Evolutionary conservation across 2,797 vertebrate genomes (phyloP).

Genomic region (Fringilla coelebs): DNA sequence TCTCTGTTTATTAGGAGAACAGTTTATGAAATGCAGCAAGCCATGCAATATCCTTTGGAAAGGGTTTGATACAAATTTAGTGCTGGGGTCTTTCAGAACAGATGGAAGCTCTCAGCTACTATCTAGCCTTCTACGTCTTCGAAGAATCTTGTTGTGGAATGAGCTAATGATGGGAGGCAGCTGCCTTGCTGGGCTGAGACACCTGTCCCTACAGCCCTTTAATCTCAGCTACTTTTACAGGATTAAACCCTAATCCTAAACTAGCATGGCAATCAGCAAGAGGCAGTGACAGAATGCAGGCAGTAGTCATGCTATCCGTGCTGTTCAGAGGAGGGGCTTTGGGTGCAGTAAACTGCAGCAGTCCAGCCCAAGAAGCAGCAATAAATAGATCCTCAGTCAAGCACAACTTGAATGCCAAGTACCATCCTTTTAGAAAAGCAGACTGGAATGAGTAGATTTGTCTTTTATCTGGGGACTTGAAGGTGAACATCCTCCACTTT

Average conservation of each 20-base stretch:
- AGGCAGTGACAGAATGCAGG: background rate
- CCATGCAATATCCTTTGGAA: background rate
- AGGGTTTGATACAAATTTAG: background rate
- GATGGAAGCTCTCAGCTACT: background rate
- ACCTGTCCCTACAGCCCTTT: background rate
- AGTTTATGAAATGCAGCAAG: background rate
- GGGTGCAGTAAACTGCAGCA: background rate
- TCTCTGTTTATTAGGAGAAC: background rate
- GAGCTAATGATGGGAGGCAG: background rate
- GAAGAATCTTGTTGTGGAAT: background rate
- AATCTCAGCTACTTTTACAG: background rate
- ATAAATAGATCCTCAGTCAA: background rate
- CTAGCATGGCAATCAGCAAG: background rate
- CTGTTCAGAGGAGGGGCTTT: background rate
- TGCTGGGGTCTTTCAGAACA: background rate
- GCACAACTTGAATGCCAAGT: background rate
- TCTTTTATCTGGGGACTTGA: background rate
- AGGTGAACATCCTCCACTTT: background rate
- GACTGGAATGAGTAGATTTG: background rate
- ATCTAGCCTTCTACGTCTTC: rapidly evolving
- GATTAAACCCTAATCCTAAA: background rate
- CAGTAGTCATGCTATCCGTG: background rate
- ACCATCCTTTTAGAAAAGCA: background rate
- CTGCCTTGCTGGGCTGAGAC: background rate
- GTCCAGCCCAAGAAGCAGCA: background rate